phyloP scores from a whole-genome alignment of 2,888 invertebrate species.

The Melolontha melolontha region DNA sequence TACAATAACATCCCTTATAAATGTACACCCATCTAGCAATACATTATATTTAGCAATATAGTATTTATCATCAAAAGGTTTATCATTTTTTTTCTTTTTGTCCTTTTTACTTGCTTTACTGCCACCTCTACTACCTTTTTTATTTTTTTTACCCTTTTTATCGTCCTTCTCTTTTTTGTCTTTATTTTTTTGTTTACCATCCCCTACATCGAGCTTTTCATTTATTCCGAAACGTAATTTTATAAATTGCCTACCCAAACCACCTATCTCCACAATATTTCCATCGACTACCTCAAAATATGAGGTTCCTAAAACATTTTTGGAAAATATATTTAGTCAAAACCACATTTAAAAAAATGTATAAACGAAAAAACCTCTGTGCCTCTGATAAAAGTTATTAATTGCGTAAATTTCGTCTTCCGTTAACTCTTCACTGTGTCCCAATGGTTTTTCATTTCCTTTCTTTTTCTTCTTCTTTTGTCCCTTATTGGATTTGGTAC shows the following conservation, averaged over 20 bases:
- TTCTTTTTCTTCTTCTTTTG: constrained; percentile 38
- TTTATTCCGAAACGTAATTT: constrained; percentile 45
- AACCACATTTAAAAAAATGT: background rate
- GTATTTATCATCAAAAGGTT: constrained; percentile 30
- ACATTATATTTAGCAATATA: constrained; percentile 53
- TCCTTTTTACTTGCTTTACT: constrained; percentile 17
- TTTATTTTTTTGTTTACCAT: background rate
- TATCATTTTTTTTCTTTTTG: constrained; percentile 34
- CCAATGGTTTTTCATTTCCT: constrained; percentile 43
- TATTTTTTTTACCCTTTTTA: constrained; percentile 37
- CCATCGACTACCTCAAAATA: constrained; percentile 46
- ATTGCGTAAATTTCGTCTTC: constrained; percentile 51
- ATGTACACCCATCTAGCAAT: constrained; percentile 47
- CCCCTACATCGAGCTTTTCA: constrained; percentile 13
- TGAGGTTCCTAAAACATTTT: constrained; percentile 43
- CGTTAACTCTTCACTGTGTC: constrained; percentile 48
- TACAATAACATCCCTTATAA: constrained; percentile 52
- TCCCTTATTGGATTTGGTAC: constrained; percentile 21
- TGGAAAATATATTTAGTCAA: background rate
- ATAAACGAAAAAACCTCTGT: constrained; percentile 43
- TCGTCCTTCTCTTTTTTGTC: constrained; percentile 35
- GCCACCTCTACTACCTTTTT: constrained; percentile 19
- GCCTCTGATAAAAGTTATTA: constrained; percentile 45
- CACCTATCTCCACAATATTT: constrained; percentile 20
- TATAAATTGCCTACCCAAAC: constrained; percentile 39